Evolutionary conservation across 2,113 vertebrate genomes (phyloP).

Genomic region (Zeus faber): DNA sequence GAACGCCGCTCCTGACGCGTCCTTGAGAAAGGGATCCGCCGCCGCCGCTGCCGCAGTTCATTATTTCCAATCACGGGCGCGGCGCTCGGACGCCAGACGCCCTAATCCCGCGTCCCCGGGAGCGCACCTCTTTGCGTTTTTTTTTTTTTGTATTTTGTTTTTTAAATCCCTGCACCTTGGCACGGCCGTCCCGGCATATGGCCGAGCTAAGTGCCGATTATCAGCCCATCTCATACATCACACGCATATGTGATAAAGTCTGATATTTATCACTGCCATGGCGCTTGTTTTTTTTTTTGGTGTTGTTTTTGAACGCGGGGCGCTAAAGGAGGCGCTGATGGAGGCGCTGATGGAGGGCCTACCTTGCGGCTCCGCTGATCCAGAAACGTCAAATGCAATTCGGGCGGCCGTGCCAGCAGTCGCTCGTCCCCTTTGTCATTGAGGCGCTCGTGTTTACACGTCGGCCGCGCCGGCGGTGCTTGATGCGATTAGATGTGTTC

Average conservation of each 20-base stretch:
- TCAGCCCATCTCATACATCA: conserved; percentile 74
- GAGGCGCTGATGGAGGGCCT: conserved; percentile 31
- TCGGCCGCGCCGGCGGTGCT: too few species aligned
- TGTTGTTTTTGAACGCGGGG: too few species aligned
- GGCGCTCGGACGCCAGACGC: conserved; percentile 34
- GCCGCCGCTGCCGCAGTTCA: conserved; percentile 21
- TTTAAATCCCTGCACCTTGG: conserved; percentile 74
- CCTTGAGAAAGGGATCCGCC: conserved; percentile 5
- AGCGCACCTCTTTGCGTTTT: conserved; percentile 55
- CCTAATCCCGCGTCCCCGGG: conserved; percentile 23
- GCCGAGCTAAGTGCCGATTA: conserved; percentile 74
- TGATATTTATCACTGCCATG: conserved; percentile 69
- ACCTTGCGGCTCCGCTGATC: conserved; percentile 56
- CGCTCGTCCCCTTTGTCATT: conserved; percentile 68
- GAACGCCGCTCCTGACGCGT: background rate
- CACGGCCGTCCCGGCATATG: conserved; percentile 72
- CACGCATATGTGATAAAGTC: conserved; percentile 61
- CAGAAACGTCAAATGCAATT: conserved; percentile 65
- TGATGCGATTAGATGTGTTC: too few species aligned
- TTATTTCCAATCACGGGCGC: conserved; percentile 39
- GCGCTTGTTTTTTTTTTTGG: conserved; percentile 35
- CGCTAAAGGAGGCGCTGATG: background rate
- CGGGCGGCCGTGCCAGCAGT: conserved; percentile 45
- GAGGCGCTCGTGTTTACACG: conserved; percentile 42
- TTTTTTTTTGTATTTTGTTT: too few species aligned